Conservation (phyloP, 2,888 invertebrate species). For the Clivina fossor region DNA sequence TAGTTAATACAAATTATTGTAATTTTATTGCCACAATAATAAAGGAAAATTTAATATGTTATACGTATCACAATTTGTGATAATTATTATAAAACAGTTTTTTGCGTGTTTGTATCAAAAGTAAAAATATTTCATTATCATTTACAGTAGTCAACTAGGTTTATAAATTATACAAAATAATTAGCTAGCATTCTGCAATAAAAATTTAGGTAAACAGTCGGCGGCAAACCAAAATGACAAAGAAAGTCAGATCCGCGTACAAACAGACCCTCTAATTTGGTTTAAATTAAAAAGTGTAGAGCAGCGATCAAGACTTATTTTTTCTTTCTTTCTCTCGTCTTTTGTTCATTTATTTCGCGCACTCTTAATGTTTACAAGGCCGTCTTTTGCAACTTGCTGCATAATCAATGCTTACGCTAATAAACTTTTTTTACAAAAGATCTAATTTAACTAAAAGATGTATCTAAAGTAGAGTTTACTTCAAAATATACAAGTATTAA, state of each 20-base stretch:
- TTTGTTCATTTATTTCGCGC: too few relatives aligned
- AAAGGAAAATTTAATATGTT: not conserved
- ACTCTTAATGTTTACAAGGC: too few relatives aligned
- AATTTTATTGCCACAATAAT: not conserved
- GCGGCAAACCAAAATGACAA: too few relatives aligned
- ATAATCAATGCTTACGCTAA: too few relatives aligned
- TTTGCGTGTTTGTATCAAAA: not conserved
- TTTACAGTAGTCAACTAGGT: not conserved
- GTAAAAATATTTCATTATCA: not conserved
- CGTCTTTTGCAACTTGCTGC: too few relatives aligned
- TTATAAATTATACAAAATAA: conserved; percentile 34
- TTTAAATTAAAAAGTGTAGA: conserved; percentile 30
- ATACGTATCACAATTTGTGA: not conserved
- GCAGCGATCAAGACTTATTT: not conserved
- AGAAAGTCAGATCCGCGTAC: too few relatives aligned
- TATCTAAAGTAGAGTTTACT: too few relatives aligned
- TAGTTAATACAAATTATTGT: not conserved
- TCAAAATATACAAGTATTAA: too few relatives aligned
- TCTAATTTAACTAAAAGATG: too few relatives aligned
- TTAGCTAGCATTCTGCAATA: conserved; percentile 25
- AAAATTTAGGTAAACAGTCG: too few relatives aligned
- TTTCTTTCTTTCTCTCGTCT: conserved; percentile 2
- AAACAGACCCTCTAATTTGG: conserved; percentile 15
- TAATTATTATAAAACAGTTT: not conserved
- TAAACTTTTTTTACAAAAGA: too few relatives aligned